A percentile compares a stretch with the other conserved stretches of the same genome.
phyloP scores from a whole-genome alignment of 1,140 invertebrate species.

The Diuraphis noxia region DNA sequence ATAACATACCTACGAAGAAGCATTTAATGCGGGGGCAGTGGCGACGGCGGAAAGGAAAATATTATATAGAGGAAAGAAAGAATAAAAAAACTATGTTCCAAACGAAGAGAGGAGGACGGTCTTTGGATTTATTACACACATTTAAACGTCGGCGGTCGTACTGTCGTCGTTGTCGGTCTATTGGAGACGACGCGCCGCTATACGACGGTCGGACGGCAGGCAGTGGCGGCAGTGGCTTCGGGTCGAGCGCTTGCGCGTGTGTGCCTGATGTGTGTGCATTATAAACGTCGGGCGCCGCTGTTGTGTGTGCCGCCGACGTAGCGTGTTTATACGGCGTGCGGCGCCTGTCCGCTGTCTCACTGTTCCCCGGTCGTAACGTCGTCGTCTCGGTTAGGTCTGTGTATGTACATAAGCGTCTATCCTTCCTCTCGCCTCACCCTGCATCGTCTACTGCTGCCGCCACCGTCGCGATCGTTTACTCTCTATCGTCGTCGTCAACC shows the following conservation, averaged over 20 bases:
- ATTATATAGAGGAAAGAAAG: not conserved
- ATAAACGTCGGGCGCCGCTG: conserved; percentile 41
- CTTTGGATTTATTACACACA: conserved; percentile 9
- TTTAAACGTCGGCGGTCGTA: not conserved
- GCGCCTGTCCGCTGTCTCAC: conserved; percentile 38
- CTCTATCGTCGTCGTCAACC: not conserved
- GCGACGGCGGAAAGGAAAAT: not conserved
- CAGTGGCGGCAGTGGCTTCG: not conserved
- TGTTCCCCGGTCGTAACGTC: conserved; percentile 4
- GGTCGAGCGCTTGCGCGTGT: not conserved
- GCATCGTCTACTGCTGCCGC: not conserved
- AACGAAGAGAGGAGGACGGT: not conserved
- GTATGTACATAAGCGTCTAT: not conserved
- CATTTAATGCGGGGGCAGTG: not conserved
- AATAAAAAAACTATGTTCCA: not conserved
- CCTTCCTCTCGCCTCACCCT: not conserved
- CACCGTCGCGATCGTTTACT: not conserved
- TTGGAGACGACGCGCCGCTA: not conserved
- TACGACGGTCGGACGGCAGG: not conserved
- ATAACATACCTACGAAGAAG: not conserved
- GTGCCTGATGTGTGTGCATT: not conserved
- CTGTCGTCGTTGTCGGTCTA: not conserved
- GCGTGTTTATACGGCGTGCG: conserved; percentile 7
- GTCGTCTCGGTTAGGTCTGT: not conserved
- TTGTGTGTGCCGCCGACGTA: not conserved